A percentile compares a stretch with the other conserved stretches of the same genome.
These are phyloP conservation scores for Patella vulgata DNA, from an alignment of 1,140 invertebrate genomes.

Conservation along the genomic window DNA sequence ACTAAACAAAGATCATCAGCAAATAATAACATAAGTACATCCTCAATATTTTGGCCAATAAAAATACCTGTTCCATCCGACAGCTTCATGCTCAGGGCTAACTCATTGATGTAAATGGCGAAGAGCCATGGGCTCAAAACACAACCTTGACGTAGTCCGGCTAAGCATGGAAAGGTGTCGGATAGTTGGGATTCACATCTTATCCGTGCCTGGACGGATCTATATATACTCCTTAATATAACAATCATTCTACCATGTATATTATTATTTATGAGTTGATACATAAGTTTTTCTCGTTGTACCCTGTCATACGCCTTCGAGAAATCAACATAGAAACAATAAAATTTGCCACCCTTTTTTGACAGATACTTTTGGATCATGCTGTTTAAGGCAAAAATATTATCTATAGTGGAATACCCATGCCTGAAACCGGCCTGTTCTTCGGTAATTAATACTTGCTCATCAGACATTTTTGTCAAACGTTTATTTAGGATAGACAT, in stretches of 20 bases:
- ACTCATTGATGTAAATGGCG: conserved; percentile 23
- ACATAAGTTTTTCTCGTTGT: conserved; percentile 11
- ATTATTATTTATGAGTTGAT: conserved; percentile 4
- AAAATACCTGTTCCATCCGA: conserved; percentile 11
- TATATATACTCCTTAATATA: conserved; percentile 14
- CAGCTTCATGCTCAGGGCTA: conserved; percentile 8
- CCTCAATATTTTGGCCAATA: conserved; percentile 6
- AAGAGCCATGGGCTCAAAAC: conserved; percentile 15
- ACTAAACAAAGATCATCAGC: conserved; percentile 20
- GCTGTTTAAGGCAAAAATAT: conserved; percentile 21
- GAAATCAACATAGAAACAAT: conserved; percentile 16
- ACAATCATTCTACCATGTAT: conserved; percentile 10
- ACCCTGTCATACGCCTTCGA: conserved; percentile 21
- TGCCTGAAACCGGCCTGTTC: conserved; percentile 15
- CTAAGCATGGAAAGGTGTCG: conserved; percentile 13
- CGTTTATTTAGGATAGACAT: conserved; percentile 7
- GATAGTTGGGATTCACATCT: conserved; percentile 5
- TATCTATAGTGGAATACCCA: conserved; percentile 13
- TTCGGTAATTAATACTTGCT: conserved; percentile 8
- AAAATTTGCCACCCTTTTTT: conserved; percentile 12
- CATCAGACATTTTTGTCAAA: conserved; percentile 13
- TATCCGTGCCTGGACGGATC: conserved; percentile 12
- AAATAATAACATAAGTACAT: conserved; percentile 17
- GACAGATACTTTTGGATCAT: conserved; percentile 13
- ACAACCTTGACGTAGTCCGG: conserved; percentile 17